Conservation (phyloP, 2,888 invertebrate species). For the Drosophila tanythrix region DNA sequence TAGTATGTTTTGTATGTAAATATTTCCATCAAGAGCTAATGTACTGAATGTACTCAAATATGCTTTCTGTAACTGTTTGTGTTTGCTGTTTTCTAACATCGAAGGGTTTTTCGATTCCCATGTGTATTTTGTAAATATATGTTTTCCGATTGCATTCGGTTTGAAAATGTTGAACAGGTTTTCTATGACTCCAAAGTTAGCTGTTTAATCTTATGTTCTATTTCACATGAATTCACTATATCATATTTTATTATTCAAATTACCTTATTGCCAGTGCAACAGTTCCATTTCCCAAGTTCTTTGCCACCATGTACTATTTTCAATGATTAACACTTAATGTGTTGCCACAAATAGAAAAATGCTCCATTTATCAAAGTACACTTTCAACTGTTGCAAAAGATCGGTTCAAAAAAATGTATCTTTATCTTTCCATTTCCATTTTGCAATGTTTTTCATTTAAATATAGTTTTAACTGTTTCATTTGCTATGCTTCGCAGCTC, state of each 20-base stretch:
- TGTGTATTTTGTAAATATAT: conserved; percentile 10
- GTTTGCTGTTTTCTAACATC: conserved; percentile 12
- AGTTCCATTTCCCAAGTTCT: conserved; percentile 8
- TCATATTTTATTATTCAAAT: neutral
- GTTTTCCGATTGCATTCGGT: conserved; percentile 1
- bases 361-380: neutral
- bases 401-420: neutral
- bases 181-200: neutral
- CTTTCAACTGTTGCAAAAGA: conserved; percentile 2
- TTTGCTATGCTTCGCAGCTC: neutral
- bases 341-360: neutral
- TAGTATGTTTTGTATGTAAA: conserved; percentile 15
- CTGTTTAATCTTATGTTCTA: conserved; percentile 21
- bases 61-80: conserved; percentile 14
- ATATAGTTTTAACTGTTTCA: neutral
- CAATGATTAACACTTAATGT: neutral
- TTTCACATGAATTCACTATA: conserved; percentile 23
- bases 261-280: neutral
- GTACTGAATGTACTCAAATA: conserved; percentile 6
- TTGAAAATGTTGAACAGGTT: neutral
- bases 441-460: neutral
- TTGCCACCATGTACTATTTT: conserved; percentile 6
- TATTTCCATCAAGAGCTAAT: conserved; percentile 11
- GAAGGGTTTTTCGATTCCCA: neutral
- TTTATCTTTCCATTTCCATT: neutral